Conservation (phyloP, 1,140 invertebrate species). For the Alviniconcha marisindica region DNA sequence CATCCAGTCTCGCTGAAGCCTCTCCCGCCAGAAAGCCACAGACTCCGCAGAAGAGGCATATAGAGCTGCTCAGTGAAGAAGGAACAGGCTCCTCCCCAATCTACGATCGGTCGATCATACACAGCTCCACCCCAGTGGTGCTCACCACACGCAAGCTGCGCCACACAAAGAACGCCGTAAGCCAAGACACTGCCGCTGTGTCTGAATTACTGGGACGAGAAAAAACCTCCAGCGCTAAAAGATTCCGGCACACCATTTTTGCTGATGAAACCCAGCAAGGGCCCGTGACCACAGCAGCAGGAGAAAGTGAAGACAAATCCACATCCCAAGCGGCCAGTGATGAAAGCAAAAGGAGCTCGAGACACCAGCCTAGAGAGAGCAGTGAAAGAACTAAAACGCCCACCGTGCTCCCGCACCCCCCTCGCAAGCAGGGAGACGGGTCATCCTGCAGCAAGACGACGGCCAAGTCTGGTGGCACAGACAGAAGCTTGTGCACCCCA, state of each 20-base stretch:
- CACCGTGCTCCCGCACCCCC: no score
- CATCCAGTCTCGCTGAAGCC: no score
- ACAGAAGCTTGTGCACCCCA: no score
- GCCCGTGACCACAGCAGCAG: neutral
- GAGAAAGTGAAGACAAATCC: neutral
- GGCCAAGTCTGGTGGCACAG: no score
- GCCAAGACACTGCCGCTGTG: neutral
- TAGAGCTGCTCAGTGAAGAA: neutral
- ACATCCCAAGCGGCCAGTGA: no score
- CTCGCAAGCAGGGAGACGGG: no score
- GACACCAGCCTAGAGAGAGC: no score
- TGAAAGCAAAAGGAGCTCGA: no score
- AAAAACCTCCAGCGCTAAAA: neutral
- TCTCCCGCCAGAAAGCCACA: neutral
- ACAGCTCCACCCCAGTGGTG: neutral
- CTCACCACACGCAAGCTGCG: neutral
- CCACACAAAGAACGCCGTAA: neutral
- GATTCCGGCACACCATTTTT: neutral
- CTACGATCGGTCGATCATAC: neutral
- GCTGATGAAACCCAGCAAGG: neutral
- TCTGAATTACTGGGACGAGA: neutral
- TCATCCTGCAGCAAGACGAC: no score
- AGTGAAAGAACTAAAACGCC: no score
- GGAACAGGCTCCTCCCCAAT: conserved; percentile 9
- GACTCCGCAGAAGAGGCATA: neutral